These are phyloP conservation scores for Melanotaenia parkinsoni DNA, from an alignment of 2,797 vertebrate species.

Conservation along the genomic window DNA sequence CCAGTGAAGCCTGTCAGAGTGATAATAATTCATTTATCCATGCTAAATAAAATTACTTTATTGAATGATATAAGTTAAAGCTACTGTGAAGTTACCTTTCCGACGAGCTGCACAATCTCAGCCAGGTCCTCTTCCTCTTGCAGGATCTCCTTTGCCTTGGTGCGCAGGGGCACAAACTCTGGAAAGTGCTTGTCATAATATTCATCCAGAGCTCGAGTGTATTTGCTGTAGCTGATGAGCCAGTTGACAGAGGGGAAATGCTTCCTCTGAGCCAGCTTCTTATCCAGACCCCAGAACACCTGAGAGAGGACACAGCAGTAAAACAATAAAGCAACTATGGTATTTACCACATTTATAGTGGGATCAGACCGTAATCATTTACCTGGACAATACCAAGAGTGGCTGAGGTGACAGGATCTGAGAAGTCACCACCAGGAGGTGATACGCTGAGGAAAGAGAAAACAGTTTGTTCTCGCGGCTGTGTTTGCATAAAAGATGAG, in stretches of 20 bases:
- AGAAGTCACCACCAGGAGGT: slow-evolving; percentile 98
- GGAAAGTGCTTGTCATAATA: slow-evolving; percentile 97
- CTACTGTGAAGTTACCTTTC: slow-evolving; percentile 83
- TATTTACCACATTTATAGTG: background rate
- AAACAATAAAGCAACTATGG: background rate
- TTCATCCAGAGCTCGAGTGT: slow-evolving; percentile 93
- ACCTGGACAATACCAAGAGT: slow-evolving; percentile 98
- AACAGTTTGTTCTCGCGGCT: background rate
- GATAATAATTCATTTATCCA: background rate
- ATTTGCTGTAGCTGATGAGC: slow-evolving; percentile 99
- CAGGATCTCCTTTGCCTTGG: slow-evolving; percentile 96
- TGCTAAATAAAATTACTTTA: background rate
- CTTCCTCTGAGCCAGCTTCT: slow-evolving; percentile 97
- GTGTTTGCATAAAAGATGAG: background rate
- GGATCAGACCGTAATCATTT: slow-evolving; percentile 15
- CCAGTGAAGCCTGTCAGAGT: slow-evolving; percentile 90
- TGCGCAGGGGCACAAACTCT: slow-evolving; percentile 95
- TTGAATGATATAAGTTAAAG: background rate
- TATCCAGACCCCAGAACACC: slow-evolving; percentile 99
- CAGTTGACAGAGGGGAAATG: slow-evolving; percentile 98
- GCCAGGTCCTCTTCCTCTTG: slow-evolving; percentile 98
- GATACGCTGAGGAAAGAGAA: slow-evolving; percentile 86
- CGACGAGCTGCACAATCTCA: slow-evolving; percentile 97
- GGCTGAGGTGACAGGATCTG: slow-evolving; percentile 97
- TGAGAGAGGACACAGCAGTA: slow-evolving; percentile 14